Evolutionary conservation across 1,140 invertebrate genomes (phyloP), one percentile per base, ranked within the genome.

Genomic region (Mercenaria mercenaria): DNA sequence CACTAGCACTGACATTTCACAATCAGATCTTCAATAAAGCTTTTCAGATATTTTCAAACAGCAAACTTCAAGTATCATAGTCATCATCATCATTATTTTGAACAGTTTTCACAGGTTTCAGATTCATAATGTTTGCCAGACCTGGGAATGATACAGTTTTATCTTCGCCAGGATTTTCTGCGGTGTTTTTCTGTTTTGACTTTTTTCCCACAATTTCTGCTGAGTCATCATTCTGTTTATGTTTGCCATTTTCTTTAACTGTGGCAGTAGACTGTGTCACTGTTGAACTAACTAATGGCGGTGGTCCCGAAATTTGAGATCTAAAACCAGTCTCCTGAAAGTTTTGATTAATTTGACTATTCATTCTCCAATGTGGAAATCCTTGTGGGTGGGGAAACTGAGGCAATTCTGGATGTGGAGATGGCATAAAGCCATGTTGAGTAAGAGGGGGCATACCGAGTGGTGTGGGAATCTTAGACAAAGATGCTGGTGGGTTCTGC

Each of bases 171-270:
- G 76, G 50, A 82, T 82, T 82, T 64, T 23, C 26, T 26, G 56
- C n/a, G 8, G n/a, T 29, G 20, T 41, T 64, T 41, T 52, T 39
- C 59, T 64, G 37, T 64, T 56, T 64, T 41, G 34, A 4, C 37
- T 61, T 67, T 82, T 82, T 82, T 43, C 20, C 15, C 39, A 26
- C 41, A 79, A 50, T 56, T 50, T 52, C 74, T 79, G 47, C 43
- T 37, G 34, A 56, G 13, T 56, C 34, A 64, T 64, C 34, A 56
- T 61, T 82, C 37, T 64, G 80, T 82, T 82, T 82, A 82, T 82
- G 80, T 41, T 59, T 61, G 34, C 80, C 80, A 82, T 82, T 82
- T 82, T 82, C 80, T 82, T 56, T 64, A n/a, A 67, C 76, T 26
- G 47, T 13, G 34, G 18, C 47, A 32, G n/a, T 26, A 79, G 76